Evolutionary conservation across 1,140 invertebrate species (phyloP).

Genomic region (Zaprionus kolodkinae): DNA sequence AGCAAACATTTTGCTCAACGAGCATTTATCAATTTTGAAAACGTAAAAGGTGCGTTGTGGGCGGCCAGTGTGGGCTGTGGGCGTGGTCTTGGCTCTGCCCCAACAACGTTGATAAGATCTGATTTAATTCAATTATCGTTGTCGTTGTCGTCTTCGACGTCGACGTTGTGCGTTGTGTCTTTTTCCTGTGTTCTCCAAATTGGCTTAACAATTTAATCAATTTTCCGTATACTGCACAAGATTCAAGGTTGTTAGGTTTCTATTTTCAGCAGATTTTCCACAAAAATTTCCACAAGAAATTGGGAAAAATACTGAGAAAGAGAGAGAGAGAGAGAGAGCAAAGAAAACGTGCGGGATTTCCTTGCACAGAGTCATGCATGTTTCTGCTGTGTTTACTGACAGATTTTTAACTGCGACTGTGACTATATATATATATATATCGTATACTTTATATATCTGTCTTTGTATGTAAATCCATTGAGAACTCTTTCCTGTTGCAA

Average conservation of each 20-base stretch:
- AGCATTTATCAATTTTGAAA: conserved; percentile 6
- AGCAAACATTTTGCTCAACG: conserved; percentile 5
- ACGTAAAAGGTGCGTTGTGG: neutral
- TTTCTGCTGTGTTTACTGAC: too few species aligned
- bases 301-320: neutral
- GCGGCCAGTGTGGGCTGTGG: neutral
- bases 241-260: neutral
- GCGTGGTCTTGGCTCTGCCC: neutral
- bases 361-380: too few species aligned
- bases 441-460: neutral
- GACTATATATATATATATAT: neutral
- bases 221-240: neutral
- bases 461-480: neutral
- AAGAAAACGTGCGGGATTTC: too few species aligned
- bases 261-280: neutral
- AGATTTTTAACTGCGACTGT: too few species aligned
- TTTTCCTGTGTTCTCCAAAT: conserved; percentile 1
- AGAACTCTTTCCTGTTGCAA: neutral
- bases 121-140: conserved; percentile 10
- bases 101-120: conserved; percentile 4
- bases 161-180: neutral
- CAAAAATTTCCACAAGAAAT: neutral
- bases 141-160: neutral
- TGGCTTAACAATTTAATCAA: conserved; percentile 8
- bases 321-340: too few species aligned